Percentiles rank a stretch among this genome's conserved stretches.
phyloP scores from a whole-genome alignment of 2,888 invertebrate species.

The Orthosia incerta region DNA sequence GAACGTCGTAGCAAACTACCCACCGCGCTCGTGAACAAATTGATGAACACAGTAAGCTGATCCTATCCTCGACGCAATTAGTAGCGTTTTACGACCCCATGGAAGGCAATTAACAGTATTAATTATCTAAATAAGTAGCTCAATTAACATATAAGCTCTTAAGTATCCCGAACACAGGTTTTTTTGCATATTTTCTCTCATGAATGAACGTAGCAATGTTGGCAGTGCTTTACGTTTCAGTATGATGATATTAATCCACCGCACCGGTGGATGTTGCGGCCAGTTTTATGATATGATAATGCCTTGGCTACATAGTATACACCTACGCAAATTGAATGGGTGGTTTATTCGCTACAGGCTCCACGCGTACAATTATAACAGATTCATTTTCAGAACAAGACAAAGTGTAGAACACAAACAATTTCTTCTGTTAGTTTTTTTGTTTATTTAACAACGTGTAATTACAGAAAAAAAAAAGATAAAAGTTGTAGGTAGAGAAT shows the following conservation, averaged over 20 bases:
- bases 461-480: neutral
- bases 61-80: constrained; percentile 24
- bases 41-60: constrained; percentile 25
- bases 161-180: constrained; percentile 12
- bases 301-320: constrained; percentile 28
- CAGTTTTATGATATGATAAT: constrained; percentile 48
- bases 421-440: neutral
- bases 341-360: constrained; percentile 32
- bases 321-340: constrained; percentile 32
- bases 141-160: constrained; percentile 33
- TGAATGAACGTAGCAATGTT: constrained; percentile 14
- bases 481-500: constrained; percentile 1
- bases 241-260: constrained; percentile 30
- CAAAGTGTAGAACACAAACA: constrained; percentile 5
- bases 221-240: constrained; percentile 22
- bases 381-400: constrained; percentile 18
- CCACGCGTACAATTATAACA: constrained; percentile 8
- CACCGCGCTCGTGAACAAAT: neutral
- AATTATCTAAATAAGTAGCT: constrained; percentile 31
- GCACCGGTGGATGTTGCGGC: constrained; percentile 22
- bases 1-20: constrained; percentile 1
- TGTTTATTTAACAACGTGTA: constrained; percentile 7
- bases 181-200: neutral
- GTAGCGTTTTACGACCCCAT: constrained; percentile 23
- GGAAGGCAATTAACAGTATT: constrained; percentile 20